These are phyloP conservation scores for Amblyopsis hoosieri DNA, from an alignment of 2,797 vertebrate species.

Conservation along the genomic window DNA sequence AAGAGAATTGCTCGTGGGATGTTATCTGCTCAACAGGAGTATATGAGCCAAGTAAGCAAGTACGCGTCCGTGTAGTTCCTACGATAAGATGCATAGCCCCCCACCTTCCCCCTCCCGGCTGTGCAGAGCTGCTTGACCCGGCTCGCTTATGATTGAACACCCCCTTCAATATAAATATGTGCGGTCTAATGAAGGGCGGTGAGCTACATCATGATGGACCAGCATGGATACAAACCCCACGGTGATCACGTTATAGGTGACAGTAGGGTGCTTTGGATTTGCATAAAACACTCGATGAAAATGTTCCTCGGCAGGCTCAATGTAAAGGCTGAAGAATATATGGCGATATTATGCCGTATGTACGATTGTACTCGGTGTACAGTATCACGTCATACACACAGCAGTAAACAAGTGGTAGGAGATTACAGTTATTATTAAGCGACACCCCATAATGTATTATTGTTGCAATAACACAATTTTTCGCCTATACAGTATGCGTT, in stretches of 20 bases:
- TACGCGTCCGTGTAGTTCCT: conserved; percentile 44
- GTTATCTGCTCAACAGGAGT: conserved; percentile 60
- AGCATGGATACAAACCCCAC: conserved; percentile 48
- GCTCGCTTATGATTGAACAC: conserved; percentile 41
- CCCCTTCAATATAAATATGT: conserved; percentile 32
- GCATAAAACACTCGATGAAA: conserved; percentile 47
- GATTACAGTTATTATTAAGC: background rate
- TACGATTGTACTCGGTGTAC: background rate
- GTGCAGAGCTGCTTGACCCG: conserved; percentile 54
- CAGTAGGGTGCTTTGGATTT: conserved; percentile 46
- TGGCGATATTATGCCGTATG: conserved; percentile 2
- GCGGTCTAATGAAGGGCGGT: conserved; percentile 53
- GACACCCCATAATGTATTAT: background rate
- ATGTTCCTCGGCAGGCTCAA: conserved; percentile 28
- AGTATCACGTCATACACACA: background rate
- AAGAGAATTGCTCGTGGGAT: conserved; percentile 38
- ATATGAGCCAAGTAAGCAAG: conserved; percentile 68
- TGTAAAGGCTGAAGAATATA: conserved; percentile 21
- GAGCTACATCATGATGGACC: conserved; percentile 35
- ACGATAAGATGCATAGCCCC: no score
- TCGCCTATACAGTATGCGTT: conserved; percentile 11
- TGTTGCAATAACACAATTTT: conserved; percentile 9
- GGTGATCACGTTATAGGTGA: conserved; percentile 64
- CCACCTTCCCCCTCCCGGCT: conserved; percentile 40
- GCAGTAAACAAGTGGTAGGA: conserved; percentile 1